Evolutionary conservation across 2,113 vertebrate species (phyloP).

Genomic region (Psittacus erithacus): DNA sequence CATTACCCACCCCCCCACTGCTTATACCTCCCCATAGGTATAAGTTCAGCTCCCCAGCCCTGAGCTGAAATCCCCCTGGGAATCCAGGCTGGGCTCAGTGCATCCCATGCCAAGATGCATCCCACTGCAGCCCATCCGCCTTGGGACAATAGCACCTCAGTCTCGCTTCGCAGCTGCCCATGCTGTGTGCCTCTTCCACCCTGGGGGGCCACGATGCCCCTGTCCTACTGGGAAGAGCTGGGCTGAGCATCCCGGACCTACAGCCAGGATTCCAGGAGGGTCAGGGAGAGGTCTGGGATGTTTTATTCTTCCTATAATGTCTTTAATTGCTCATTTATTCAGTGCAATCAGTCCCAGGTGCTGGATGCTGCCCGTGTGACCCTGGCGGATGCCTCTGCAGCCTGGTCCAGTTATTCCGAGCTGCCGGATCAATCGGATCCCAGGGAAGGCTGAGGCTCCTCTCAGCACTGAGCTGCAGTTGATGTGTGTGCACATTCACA

Average conservation of each 20-base stretch:
- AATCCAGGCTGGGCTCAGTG: not conserved
- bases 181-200: not conserved
- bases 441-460: not conserved
- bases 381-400: not conserved
- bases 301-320: conserved; percentile 50
- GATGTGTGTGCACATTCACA: rapidly evolving
- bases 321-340: conserved; percentile 77
- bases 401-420: not conserved
- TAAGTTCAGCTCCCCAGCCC: not conserved
- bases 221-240: not conserved
- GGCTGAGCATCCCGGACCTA: not conserved
- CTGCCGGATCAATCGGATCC: not conserved
- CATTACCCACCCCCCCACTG: too few relatives aligned
- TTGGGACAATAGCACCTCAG: not conserved
- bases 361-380: not conserved
- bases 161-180: not conserved
- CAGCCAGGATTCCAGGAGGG: not conserved
- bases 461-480: not conserved
- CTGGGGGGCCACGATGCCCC: not conserved
- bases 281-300: conserved; percentile 30
- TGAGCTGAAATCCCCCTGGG: not conserved
- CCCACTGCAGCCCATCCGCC: not conserved
- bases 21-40: not conserved
- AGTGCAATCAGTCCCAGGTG: conserved; percentile 73
- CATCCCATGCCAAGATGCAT: not conserved